phyloP scores from a whole-genome alignment of 2,888 invertebrate genomes.

The Temnothorax unifasciatus region DNA sequence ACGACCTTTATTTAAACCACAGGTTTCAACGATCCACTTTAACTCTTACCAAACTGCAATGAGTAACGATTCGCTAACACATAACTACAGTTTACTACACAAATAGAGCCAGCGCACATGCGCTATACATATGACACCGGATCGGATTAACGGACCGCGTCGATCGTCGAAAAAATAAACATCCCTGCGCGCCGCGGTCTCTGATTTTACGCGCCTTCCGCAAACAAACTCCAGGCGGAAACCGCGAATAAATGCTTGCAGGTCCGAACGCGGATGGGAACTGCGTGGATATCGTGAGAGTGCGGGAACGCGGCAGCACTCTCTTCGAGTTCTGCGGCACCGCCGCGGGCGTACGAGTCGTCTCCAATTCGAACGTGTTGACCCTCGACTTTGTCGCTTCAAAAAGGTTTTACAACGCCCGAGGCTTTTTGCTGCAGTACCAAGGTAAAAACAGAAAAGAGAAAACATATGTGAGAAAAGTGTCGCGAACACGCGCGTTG shows the following conservation, averaged over 20 bases:
- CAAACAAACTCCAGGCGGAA: conserved; percentile 23
- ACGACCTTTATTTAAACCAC: background rate
- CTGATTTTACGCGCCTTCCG: background rate
- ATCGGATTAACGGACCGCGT: conserved; percentile 11
- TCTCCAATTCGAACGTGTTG: conserved; percentile 82
- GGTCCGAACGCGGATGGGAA: conserved; percentile 82
- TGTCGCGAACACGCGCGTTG: background rate
- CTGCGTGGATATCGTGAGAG: conserved; percentile 83
- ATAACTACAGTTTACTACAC: conserved; percentile 3
- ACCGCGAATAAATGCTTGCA: conserved; percentile 59
- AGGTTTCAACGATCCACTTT: background rate
- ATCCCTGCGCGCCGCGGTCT: background rate
- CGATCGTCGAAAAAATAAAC: conserved; percentile 19
- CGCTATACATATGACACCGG: conserved; percentile 5
- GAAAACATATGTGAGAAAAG: background rate
- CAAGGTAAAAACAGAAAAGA: conserved; percentile 78
- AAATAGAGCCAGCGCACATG: conserved; percentile 3
- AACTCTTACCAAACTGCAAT: background rate
- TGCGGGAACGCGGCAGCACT: conserved; percentile 82
- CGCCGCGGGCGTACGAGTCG: conserved; percentile 80
- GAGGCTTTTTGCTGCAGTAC: conserved; percentile 84
- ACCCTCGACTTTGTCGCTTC: conserved; percentile 83
- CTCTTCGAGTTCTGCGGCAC: conserved; percentile 84
- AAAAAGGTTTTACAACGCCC: conserved; percentile 79
- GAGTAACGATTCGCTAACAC: background rate